Percentiles rank a stretch among this genome's conserved stretches.
Evolutionary conservation across 2,113 vertebrate genomes (phyloP).

Genomic region (Trachemys scripta): DNA sequence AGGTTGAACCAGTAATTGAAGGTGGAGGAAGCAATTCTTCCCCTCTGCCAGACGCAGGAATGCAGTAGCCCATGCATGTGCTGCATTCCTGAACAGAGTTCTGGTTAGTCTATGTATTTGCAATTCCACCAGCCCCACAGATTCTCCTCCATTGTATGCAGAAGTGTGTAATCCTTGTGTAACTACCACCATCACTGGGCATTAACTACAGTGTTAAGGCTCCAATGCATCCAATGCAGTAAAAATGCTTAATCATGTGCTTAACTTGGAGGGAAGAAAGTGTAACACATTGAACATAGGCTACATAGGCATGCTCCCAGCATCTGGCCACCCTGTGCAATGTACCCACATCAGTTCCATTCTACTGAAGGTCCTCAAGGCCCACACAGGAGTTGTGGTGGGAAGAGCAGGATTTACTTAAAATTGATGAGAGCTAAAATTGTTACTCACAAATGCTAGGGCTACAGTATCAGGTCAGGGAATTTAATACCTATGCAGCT

Average conservation of each 20-base stretch:
- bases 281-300: fast-evolving
- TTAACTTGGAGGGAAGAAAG: not conserved
- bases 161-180: not conserved
- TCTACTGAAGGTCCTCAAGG: not conserved
- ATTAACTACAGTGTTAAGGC: not conserved
- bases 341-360: not conserved
- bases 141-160: not conserved
- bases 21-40: not conserved
- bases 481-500: not conserved
- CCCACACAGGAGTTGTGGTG: not conserved
- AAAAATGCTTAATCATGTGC: not conserved
- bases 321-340: not conserved
- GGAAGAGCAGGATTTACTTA: not conserved
- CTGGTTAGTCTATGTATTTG: not conserved
- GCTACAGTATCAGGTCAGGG: not conserved
- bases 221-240: not conserved
- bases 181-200: not conserved
- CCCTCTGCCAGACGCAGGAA: not conserved
- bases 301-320: not conserved
- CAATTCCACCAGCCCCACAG: not conserved
- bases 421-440: slow-evolving; percentile 24
- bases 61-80: not conserved
- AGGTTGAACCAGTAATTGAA: not conserved
- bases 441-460: slow-evolving; percentile 3
- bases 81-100: not conserved